Base-by-base conservation (phyloP, 2,888 invertebrate species). In the Acronicta aceris region DNA sequence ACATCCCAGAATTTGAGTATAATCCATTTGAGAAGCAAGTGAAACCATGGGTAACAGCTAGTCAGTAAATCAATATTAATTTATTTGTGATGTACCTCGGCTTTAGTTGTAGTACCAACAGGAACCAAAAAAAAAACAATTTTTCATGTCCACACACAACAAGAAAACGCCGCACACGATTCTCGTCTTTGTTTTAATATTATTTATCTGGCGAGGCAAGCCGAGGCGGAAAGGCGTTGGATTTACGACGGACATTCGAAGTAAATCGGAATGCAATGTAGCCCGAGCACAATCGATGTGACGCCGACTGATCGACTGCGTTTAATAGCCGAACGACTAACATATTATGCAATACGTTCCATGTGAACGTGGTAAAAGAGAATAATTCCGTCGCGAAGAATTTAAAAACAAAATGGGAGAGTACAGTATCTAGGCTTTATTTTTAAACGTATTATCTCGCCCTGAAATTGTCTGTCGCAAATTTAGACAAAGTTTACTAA, bases 211-310 rank as follows among this genome's bases (percentile, higher is more conserved):
- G 49, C 65, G 64, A 65, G 50, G 52, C 69, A 56, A 67, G 51
- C 62, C 68, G 77, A 62, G 59, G 61, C 68, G 63, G 62, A 62
- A 68, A 68, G 63, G 66, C 57, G 59, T 55, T 61, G 77, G 71
- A 79, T 80, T 80, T 80, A 80, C 79, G 79, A 80, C 71, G 55
- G 46, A 71, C 71, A 74, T 76, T 72, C 69, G 49, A 57, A 56
- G 71, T 75, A 77, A 70, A 78, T 78, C 69, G 76, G 76, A 72
- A 78, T 71, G 67, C 67, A 66, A 66, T 57, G 62, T 71, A 65
- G 71, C 60, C 66, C 38, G 16, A 38, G 46, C 21, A 66, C 62
- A 53, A 66, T 54, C 72, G 67, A 45, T 54, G 62, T 58, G 70
- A 70, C 62, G 72, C 48, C 71, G 67, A 71, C 69, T 70, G 69